phyloP scores from a whole-genome alignment of 2,797 vertebrate genomes.

The Pseudochromis fuscus region DNA sequence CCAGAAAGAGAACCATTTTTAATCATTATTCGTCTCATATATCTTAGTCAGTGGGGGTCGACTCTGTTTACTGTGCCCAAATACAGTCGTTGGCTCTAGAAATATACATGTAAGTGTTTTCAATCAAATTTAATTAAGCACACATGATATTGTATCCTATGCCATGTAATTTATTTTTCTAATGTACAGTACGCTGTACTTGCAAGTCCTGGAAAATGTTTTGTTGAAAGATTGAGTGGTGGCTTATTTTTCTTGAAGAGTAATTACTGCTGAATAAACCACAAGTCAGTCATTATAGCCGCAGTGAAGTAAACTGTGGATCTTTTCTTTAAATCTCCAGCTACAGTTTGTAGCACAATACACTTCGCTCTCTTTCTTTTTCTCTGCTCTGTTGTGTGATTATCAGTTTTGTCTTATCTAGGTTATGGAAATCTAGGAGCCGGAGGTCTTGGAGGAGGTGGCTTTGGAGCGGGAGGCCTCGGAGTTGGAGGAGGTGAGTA shows the following conservation, averaged over 20 bases:
- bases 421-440: slow-evolving; percentile 80
- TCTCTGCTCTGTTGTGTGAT: not conserved
- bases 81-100: slow-evolving; percentile 41
- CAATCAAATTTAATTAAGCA: slow-evolving; percentile 41
- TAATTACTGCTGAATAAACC: slow-evolving; percentile 39
- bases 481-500: slow-evolving; percentile 59
- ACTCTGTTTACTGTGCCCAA: slow-evolving; percentile 24
- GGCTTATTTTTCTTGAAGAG: slow-evolving; percentile 43
- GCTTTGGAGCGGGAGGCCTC: slow-evolving; percentile 50
- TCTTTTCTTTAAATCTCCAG: slow-evolving; percentile 7
- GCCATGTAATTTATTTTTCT: slow-evolving; percentile 1
- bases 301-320: slow-evolving; percentile 1
- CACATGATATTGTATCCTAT: slow-evolving; percentile 45
- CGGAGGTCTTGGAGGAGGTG: slow-evolving; percentile 59
- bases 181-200: slow-evolving; percentile 2
- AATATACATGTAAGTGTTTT: slow-evolving; percentile 46
- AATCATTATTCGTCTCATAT: slow-evolving; percentile 30
- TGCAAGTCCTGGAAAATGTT: slow-evolving; percentile 41
- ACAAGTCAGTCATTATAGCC: slow-evolving; percentile 15
- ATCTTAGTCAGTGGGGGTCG: slow-evolving; percentile 26
- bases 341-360: not conserved
- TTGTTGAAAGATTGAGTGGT: slow-evolving; percentile 47
- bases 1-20: slow-evolving; percentile 13
- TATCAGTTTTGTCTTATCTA: slow-evolving; percentile 43
- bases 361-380: slow-evolving; percentile 11